Conservation (phyloP, 2,888 invertebrate species). For the Ypsolopha sequella region DNA sequence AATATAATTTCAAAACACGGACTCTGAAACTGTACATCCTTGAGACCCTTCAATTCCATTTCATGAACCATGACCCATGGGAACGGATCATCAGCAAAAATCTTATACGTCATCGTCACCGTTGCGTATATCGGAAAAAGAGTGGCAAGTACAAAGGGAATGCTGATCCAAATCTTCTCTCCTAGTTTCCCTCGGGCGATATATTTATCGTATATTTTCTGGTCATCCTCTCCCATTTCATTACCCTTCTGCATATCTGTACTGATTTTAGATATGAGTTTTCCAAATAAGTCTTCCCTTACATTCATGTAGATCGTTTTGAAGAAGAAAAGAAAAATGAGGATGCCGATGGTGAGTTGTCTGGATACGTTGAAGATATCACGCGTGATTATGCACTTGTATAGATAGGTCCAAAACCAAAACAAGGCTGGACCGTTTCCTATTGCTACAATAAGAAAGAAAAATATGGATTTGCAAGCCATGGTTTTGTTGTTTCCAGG, state of each 20-base stretch:
- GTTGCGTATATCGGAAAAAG: constrained; percentile 40
- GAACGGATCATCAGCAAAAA: constrained; percentile 25
- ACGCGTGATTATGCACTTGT: constrained; percentile 24
- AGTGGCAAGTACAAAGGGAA: constrained; percentile 28
- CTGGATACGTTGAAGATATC: constrained; percentile 38
- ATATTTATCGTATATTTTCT: constrained; percentile 29
- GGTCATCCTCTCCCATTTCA: constrained; percentile 28
- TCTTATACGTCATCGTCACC: constrained; percentile 28
- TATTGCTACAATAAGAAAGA: constrained; percentile 15
- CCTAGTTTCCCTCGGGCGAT: constrained; percentile 30
- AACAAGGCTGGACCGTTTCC: constrained; percentile 20
- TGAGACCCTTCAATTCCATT: constrained; percentile 34
- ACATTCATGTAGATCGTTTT: constrained; percentile 35
- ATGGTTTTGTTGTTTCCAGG: constrained; percentile 16
- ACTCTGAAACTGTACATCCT: constrained; percentile 36
- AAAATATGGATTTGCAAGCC: constrained; percentile 16
- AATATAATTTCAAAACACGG: constrained; percentile 43
- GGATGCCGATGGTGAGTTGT: constrained; percentile 32
- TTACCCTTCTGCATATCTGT: constrained; percentile 34
- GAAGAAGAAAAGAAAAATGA: constrained; percentile 35
- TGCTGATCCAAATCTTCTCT: constrained; percentile 33
- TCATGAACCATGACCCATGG: constrained; percentile 40
- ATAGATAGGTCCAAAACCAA: constrained; percentile 35
- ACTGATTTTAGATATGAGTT: constrained; percentile 31
- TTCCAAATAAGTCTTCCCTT: constrained; percentile 27